These are phyloP conservation scores for Rhinichthys klamathensis DNA, from an alignment of 2,113 vertebrate species.

Conservation along the genomic window DNA sequence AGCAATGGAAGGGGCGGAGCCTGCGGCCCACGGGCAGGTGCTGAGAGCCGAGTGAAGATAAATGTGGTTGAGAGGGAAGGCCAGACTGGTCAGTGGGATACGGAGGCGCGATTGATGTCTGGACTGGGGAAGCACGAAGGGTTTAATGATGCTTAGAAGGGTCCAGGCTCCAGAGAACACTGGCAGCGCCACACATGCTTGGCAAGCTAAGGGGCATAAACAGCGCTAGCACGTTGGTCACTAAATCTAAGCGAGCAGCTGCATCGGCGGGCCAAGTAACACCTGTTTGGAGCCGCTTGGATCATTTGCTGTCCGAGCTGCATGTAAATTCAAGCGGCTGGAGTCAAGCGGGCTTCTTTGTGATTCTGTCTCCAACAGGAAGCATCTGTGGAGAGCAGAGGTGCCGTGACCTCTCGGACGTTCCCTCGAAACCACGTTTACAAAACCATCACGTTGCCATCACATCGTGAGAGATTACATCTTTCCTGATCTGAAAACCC, in stretches of 20 bases:
- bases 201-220: conserved; percentile 44
- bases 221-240: conserved; percentile 39
- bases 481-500: neutral
- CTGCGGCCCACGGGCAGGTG: conserved; percentile 41
- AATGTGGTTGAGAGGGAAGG: conserved; percentile 49
- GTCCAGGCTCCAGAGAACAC: conserved; percentile 43
- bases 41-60: conserved; percentile 40
- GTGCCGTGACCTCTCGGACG: neutral
- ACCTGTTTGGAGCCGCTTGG: conserved; percentile 54
- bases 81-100: conserved; percentile 36
- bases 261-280: conserved; percentile 40
- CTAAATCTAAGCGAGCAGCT: conserved; percentile 44
- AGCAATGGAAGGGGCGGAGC: conserved; percentile 49
- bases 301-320: conserved; percentile 48
- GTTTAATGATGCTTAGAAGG: conserved; percentile 54
- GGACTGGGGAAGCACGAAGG: conserved; percentile 46
- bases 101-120: conserved; percentile 50
- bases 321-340: conserved; percentile 42
- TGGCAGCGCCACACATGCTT: neutral
- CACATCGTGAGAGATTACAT: neutral
- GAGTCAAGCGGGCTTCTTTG: conserved; percentile 43
- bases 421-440: neutral
- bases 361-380: conserved; percentile 41
- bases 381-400: conserved; percentile 33
- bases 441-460: neutral